Evolutionary conservation across 2,797 vertebrate species (phyloP), one percentile per base, ranked within the genome.

Genomic region (Poeciliopsis turneri): DNA sequence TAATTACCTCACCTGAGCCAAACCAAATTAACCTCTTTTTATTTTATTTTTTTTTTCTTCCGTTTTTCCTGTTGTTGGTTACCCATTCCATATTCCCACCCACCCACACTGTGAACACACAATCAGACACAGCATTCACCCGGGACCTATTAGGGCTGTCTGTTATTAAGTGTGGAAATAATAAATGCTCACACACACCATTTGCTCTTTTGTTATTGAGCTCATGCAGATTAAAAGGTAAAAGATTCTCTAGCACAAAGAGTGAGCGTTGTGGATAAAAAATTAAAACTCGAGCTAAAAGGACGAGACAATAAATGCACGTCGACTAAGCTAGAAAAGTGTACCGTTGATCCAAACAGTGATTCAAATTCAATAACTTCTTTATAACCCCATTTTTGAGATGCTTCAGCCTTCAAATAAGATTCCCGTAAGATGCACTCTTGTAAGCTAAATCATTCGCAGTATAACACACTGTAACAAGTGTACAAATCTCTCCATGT

Each of bases 1-100:
- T 97, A 97, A 97, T 97, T 97, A 98, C 97, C 97, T 99, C 97
- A 99, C 98, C 98, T 99, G 98, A 97, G 97, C 97, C 96, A 96
- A 97, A 98, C 95, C 94, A 97, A 97, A 97, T 99, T 97, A 98
- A 97, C 97, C 95, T 95, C 88, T 88, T 92, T 93, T 91, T 89
- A 85, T 88, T 91, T 90, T 89, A 49, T 76, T 76, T 51, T 85
- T 51, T 8, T 20, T 7, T 51, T 23, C 49, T 51, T 77, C 39
- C 41, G 45, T 82, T 55, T 96, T 94, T 90, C 90, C 88, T 88
- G 89, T 93, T 95, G 92, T 91, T 72, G 76, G 91, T 92, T 93
- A 92, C 91, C 91, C 93, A 90, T 89, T 91, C 78, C 79, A 87
- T 90, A 86, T 92, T 85, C 93, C 87, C 90, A 87, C 90, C 92